phyloP scores from a whole-genome alignment of 2,888 invertebrate genomes.

The Dasysyrphus tricinctus region DNA sequence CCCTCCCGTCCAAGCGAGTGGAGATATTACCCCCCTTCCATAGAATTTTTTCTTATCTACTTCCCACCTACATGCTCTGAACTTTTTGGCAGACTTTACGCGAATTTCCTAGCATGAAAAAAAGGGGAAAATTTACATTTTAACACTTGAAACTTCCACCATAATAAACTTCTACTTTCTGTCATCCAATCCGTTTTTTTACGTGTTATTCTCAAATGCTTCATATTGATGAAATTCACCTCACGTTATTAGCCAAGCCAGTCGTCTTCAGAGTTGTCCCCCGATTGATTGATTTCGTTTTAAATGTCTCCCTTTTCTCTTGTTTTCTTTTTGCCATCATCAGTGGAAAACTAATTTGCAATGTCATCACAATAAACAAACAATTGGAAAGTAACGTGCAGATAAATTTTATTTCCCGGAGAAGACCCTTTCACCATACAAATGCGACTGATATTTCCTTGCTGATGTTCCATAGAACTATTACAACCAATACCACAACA shows the following conservation, averaged over 20 bases:
- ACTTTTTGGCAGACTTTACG: too few species aligned
- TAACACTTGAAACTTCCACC: too few species aligned
- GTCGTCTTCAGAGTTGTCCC: conserved; percentile 5
- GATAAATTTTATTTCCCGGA: conserved; percentile 16
- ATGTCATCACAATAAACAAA: conserved; percentile 37
- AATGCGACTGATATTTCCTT: background rate
- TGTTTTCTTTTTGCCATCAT: conserved; percentile 2
- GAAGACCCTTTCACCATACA: conserved; percentile 3
- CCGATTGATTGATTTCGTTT: conserved; percentile 55
- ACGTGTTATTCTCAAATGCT: too few species aligned
- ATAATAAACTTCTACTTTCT: too few species aligned
- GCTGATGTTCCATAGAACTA: background rate
- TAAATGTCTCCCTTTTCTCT: background rate
- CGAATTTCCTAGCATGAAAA: too few species aligned
- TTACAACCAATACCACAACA: background rate
- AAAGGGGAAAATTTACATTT: too few species aligned
- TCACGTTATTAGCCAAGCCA: background rate
- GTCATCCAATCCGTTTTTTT: too few species aligned
- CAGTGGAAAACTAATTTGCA: conserved; percentile 40
- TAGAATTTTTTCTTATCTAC: too few species aligned
- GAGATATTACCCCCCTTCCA: too few species aligned
- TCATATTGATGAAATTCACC: conserved; percentile 34
- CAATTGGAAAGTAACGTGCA: conserved; percentile 48
- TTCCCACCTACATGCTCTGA: too few species aligned
- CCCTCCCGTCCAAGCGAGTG: too few species aligned